Percentiles rank a stretch among this genome's conserved stretches.
Conservation (phyloP, 2,113 vertebrate species). For the Ceratotherium simum region DNA sequence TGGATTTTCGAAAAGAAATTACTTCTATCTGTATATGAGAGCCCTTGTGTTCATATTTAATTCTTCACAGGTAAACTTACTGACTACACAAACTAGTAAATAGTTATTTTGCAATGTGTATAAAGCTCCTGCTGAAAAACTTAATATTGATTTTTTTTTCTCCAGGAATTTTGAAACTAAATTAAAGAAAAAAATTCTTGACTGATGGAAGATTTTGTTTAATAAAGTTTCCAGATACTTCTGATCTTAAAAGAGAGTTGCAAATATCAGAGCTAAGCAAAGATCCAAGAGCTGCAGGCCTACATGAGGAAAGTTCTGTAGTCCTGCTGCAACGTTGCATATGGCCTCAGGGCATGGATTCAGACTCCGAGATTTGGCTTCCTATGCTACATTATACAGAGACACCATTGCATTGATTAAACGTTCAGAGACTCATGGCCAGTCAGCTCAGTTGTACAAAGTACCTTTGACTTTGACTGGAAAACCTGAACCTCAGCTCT, state of each 20-base stretch:
- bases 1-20: conserved; percentile 57
- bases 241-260: not conserved
- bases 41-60: conserved; percentile 49
- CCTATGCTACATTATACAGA: not conserved
- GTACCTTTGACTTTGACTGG: not conserved
- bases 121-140: conserved; percentile 35
- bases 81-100: conserved; percentile 11
- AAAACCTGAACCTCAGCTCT: not conserved
- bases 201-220: conserved; percentile 7
- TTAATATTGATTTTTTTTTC: not conserved
- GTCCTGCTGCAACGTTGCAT: not conserved
- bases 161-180: not conserved
- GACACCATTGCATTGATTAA: not conserved
- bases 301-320: not conserved
- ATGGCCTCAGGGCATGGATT: not conserved
- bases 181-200: not conserved
- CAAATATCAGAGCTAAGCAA: not conserved
- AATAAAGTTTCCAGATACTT: not conserved
- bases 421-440: not conserved
- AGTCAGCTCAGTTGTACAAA: not conserved
- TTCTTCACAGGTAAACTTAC: conserved; percentile 57
- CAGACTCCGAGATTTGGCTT: not conserved
- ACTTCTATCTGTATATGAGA: not conserved
- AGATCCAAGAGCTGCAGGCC: not conserved
- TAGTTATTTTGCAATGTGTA: conserved; percentile 50